Evolutionary conservation across 2,888 invertebrate genomes (phyloP).

Genomic region (Pristionchus exspectatus): DNA sequence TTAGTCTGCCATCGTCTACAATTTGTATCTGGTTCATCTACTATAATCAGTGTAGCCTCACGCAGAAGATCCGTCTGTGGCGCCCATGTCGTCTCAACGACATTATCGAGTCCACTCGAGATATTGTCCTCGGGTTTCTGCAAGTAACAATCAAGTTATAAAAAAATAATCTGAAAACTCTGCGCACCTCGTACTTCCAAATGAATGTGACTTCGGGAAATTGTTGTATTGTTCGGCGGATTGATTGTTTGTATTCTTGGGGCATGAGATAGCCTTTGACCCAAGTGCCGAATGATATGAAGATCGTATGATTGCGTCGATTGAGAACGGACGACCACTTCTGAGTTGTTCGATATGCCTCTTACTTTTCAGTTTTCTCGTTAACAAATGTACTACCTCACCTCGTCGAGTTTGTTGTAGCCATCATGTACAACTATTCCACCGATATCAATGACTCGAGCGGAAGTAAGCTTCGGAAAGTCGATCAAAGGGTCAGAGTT

Average conservation of each 20-base stretch:
- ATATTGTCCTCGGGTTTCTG: slow-evolving; percentile 46
- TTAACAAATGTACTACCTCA: not conserved
- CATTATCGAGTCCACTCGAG: not conserved
- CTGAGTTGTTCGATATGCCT: not conserved
- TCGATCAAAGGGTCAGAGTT: slow-evolving; percentile 18
- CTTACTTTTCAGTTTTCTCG: not conserved
- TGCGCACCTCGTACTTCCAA: slow-evolving; percentile 45
- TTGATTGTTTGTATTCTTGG: not conserved
- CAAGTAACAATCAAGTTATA: not conserved
- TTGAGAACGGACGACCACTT: not conserved
- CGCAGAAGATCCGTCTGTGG: slow-evolving; percentile 20
- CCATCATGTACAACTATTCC: slow-evolving; percentile 31
- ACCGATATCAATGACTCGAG: slow-evolving; percentile 17
- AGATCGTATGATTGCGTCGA: not conserved
- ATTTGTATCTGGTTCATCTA: no score
- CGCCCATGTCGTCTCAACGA: slow-evolving; percentile 5
- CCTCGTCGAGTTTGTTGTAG: not conserved
- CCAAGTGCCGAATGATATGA: slow-evolving; percentile 36
- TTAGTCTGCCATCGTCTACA: not conserved
- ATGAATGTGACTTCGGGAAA: slow-evolving; percentile 50
- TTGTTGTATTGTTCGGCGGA: not conserved
- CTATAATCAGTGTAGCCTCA: not conserved
- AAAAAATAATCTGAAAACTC: no score
- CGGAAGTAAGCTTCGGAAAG: not conserved
- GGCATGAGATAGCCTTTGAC: slow-evolving; percentile 38